Evolutionary conservation across 2,888 invertebrate genomes (phyloP).

Genomic region (Aphidius colemani): DNA sequence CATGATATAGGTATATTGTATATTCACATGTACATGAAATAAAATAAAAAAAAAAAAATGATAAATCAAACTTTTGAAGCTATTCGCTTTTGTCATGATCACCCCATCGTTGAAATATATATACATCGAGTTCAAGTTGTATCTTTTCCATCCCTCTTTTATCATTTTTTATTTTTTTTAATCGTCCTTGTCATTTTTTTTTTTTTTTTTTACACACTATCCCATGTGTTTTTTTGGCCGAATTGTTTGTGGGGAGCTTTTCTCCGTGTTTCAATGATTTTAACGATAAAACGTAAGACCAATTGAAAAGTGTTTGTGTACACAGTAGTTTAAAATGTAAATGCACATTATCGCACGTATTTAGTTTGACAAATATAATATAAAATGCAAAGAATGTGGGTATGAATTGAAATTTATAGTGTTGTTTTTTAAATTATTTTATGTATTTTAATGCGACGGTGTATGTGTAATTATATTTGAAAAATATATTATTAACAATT

Average conservation of each 20-base stretch:
- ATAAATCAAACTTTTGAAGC: conserved; percentile 59
- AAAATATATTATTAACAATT: too few species aligned
- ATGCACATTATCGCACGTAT: too few species aligned
- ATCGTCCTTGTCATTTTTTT: conserved; percentile 28
- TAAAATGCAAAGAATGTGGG: background rate
- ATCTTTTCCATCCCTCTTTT: conserved; percentile 8
- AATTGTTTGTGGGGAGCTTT: conserved; percentile 14
- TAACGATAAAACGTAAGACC: conserved; percentile 9
- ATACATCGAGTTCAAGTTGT: conserved; percentile 25
- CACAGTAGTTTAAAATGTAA: conserved; percentile 10
- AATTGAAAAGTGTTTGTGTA: conserved; percentile 11
- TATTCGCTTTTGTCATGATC: conserved; percentile 38
- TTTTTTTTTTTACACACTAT: conserved; percentile 41
- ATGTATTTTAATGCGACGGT: background rate
- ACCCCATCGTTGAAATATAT: conserved; percentile 30
- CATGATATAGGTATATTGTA: background rate
- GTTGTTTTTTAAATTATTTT: too few species aligned
- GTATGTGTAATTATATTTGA: too few species aligned
- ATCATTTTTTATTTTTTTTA: conserved; percentile 21
- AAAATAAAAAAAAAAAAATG: conserved; percentile 42
- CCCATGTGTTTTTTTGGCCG: conserved; percentile 50
- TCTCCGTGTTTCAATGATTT: background rate
- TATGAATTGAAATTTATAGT: too few species aligned
- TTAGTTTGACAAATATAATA: background rate
- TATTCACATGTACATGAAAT: conserved; percentile 23